Conservation (phyloP, 2,113 vertebrate genomes). For the Orycteropus afer region DNA sequence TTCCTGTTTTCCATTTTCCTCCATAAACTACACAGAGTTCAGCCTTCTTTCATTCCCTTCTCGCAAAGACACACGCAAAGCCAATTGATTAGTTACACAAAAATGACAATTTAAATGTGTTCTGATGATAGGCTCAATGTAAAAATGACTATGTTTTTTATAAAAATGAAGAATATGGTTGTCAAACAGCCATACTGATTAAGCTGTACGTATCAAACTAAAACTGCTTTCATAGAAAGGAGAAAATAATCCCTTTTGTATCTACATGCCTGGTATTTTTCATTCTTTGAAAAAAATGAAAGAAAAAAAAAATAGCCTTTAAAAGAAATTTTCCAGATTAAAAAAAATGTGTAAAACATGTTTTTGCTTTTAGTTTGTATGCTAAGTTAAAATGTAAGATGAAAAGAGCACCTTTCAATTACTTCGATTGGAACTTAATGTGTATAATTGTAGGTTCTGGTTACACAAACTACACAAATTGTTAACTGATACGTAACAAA, state of each 20-base stretch:
- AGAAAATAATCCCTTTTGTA: neutral
- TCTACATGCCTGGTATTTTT: neutral
- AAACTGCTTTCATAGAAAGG: neutral
- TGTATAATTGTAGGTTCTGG: neutral
- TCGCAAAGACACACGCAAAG: neutral
- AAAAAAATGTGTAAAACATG: neutral
- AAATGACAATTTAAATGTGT: neutral
- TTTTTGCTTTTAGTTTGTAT: neutral
- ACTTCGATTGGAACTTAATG: neutral
- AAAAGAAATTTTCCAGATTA: neutral
- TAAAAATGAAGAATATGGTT: conserved; percentile 11
- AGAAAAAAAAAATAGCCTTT: neutral
- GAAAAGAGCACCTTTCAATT: neutral
- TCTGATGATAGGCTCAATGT: neutral
- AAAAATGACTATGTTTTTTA: conserved; percentile 35
- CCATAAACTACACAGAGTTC: neutral
- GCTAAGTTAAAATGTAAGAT: neutral
- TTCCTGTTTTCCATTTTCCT: neutral
- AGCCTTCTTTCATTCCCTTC: neutral
- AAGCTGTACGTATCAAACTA: neutral
- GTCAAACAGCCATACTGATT: neutral
- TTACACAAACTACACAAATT: neutral
- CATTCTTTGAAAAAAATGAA: neutral
- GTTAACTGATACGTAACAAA: neutral
- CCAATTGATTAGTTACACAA: neutral